phyloP scores from a whole-genome alignment of 1,140 invertebrate species.

The Drosophila ananassae region DNA sequence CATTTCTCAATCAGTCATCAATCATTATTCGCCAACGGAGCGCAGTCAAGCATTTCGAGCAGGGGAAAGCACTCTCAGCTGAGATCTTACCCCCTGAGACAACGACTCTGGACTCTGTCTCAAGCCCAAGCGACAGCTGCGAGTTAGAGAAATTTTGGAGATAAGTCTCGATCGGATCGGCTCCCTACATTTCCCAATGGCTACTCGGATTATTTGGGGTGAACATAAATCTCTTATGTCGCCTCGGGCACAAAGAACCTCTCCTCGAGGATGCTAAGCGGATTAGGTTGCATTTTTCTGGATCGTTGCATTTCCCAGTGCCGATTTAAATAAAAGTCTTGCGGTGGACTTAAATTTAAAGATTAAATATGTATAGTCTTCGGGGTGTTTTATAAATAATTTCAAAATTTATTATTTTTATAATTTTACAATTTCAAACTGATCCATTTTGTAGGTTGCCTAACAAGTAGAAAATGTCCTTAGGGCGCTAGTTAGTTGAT shows the following conservation, averaged over 20 bases:
- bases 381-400: conserved; percentile 60
- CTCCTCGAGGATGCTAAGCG: conserved; percentile 46
- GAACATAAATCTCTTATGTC: conserved; percentile 52
- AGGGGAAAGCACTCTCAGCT: conserved; percentile 13
- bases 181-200: conserved; percentile 18
- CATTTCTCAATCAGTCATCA: conserved; percentile 51
- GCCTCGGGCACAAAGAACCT: conserved; percentile 36
- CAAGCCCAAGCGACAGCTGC: conserved; percentile 26
- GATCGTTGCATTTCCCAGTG: conserved; percentile 48
- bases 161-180: conserved; percentile 30
- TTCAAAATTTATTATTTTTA: conserved; percentile 45
- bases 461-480: conserved; percentile 64
- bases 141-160: conserved; percentile 17
- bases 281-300: conserved; percentile 68
- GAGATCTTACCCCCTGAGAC: conserved; percentile 18
- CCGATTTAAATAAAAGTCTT: conserved; percentile 30
- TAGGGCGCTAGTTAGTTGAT: conserved; percentile 37
- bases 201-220: conserved; percentile 39
- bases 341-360: conserved; percentile 12
- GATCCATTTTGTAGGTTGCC: conserved; percentile 30
- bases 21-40: conserved; percentile 34
- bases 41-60: conserved; percentile 21
- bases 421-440: conserved; percentile 52
- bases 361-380: background rate
- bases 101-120: conserved; percentile 16